Conservation (phyloP, 2,888 invertebrate genomes). For the Eristalinus aeneus region DNA sequence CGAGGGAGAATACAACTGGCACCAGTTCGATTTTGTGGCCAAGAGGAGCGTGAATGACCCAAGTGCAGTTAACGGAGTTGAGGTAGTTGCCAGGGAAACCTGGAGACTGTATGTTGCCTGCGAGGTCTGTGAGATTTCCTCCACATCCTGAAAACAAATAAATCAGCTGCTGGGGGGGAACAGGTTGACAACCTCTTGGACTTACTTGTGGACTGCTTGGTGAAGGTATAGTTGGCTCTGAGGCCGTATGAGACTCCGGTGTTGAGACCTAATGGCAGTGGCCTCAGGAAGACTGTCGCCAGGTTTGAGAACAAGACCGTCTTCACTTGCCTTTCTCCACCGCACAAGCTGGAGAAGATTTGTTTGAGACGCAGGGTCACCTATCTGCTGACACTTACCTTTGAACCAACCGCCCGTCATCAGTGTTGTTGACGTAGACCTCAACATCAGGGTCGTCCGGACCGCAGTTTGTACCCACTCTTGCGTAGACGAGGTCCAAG, state of each 20-base stretch:
- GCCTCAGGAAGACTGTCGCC: constrained; percentile 63
- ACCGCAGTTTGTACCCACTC: constrained; percentile 50
- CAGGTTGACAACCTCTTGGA: background rate
- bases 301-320: constrained; percentile 54
- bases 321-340: constrained; percentile 17
- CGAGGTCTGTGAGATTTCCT: constrained; percentile 84
- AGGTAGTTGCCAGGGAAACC: constrained; percentile 89
- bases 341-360: constrained; percentile 53
- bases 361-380: background rate
- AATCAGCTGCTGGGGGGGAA: background rate
- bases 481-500: constrained; percentile 58
- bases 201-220: constrained; percentile 46
- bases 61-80: constrained; percentile 86
- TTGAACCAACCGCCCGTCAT: constrained; percentile 59
- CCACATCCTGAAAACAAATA: constrained; percentile 85
- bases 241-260: constrained; percentile 31
- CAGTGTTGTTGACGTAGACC: constrained; percentile 71
- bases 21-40: constrained; percentile 89
- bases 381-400: constrained; percentile 67
- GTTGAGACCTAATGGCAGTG: background rate
- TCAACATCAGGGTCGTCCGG: constrained; percentile 44
- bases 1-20: constrained; percentile 85
- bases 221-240: constrained; percentile 66
- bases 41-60: constrained; percentile 88
- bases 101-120: constrained; percentile 89